These are phyloP conservation scores for Monoplex corrugatus DNA, from an alignment of 2,888 invertebrate species.

Conservation along the genomic window DNA sequence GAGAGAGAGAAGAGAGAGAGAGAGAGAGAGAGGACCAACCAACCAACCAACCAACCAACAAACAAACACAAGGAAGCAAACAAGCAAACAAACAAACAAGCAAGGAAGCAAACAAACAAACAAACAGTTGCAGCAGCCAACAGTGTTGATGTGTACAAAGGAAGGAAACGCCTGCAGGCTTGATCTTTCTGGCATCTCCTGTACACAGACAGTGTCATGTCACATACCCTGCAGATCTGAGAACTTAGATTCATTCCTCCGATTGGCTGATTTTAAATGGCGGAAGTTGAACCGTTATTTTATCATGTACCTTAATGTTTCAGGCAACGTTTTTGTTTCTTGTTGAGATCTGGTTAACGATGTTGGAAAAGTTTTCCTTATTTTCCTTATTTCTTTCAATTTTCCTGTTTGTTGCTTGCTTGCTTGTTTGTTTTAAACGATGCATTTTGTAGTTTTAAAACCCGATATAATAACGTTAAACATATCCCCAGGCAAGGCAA, in stretches of 20 bases:
- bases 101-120: background rate
- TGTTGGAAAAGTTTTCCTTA: background rate
- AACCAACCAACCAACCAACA: background rate
- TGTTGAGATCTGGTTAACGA: background rate
- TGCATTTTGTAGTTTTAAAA: slow-evolving; percentile 1
- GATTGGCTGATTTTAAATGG: slow-evolving; percentile 32
- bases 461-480: background rate
- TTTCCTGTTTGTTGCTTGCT: background rate
- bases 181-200: background rate
- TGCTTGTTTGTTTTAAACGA: background rate
- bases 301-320: slow-evolving; percentile 28
- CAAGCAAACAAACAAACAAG: background rate
- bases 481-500: background rate
- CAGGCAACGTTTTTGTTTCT: background rate
- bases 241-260: slow-evolving; percentile 14
- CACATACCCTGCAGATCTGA: slow-evolving; percentile 4
- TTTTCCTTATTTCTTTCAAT: background rate
- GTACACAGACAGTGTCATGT: background rate
- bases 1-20: background rate
- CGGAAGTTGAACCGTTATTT: slow-evolving; percentile 21
- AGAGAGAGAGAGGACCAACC: background rate
- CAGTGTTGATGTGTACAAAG: background rate
- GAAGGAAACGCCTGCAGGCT: background rate
- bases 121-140: background rate
- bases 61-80: background rate